A percentile compares a stretch with the other conserved stretches of the same genome.
phyloP scores from a whole-genome alignment of 1,140 invertebrate genomes.

The Vanessa tameamea region DNA sequence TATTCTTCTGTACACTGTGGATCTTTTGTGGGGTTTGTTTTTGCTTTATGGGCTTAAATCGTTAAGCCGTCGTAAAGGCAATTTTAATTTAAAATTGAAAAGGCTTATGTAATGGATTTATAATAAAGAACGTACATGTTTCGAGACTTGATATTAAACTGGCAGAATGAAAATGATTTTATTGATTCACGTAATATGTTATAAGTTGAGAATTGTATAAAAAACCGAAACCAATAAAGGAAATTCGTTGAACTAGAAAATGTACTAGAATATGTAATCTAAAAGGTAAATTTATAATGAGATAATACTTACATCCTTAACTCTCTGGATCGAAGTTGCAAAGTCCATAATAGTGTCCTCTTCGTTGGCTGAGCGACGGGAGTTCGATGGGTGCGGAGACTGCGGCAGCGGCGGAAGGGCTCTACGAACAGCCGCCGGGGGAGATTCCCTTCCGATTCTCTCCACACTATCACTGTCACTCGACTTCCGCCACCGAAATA shows the following conservation, averaged over 20 bases:
- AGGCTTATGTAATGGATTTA: too few relatives aligned
- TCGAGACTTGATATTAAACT: too few relatives aligned
- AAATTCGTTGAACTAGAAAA: background rate
- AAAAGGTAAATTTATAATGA: background rate
- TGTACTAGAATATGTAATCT: too few relatives aligned
- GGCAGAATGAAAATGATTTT: too few relatives aligned
- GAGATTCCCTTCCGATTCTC: constrained; percentile 62
- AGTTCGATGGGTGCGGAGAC: constrained; percentile 47
- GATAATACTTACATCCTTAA: constrained; percentile 91
- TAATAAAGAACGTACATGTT: too few relatives aligned
- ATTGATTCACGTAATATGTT: too few relatives aligned
- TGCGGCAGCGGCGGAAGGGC: constrained; percentile 90
- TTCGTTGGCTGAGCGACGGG: constrained; percentile 60
- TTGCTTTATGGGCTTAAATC: background rate
- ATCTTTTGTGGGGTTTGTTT: constrained; percentile 16
- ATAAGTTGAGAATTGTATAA: too few relatives aligned
- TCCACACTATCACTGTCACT: constrained; percentile 52
- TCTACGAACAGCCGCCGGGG: constrained; percentile 80
- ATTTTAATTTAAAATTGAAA: background rate
- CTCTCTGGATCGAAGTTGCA: constrained; percentile 94
- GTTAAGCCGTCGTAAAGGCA: background rate
- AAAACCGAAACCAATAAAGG: background rate
- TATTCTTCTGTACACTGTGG: constrained; percentile 1
- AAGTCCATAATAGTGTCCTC: constrained; percentile 87
- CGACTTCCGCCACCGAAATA: constrained; percentile 85